phyloP scores from a whole-genome alignment of 2,113 vertebrate species.

The Nestor notabilis region DNA sequence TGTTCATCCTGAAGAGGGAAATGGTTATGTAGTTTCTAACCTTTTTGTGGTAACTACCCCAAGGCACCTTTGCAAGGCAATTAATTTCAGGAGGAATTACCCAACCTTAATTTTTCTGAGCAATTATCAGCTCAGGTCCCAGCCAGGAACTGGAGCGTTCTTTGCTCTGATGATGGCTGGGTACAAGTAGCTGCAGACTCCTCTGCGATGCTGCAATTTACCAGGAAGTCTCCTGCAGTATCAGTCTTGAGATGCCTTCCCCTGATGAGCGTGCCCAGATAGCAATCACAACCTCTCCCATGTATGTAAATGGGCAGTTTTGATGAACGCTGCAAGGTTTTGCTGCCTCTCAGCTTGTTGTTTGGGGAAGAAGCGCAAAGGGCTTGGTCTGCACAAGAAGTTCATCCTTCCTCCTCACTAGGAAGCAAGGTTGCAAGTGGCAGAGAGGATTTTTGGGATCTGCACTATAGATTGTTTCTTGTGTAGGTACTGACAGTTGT shows the following conservation, averaged over 20 bases:
- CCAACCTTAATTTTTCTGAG: constrained; percentile 70
- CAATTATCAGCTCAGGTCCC: constrained; percentile 67
- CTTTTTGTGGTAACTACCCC: background rate
- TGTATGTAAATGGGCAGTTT: background rate
- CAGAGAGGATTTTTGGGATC: background rate
- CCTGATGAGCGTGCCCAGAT: background rate
- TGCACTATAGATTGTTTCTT: background rate
- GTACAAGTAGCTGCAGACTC: constrained; percentile 64
- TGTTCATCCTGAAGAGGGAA: constrained; percentile 6
- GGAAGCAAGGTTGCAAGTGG: background rate
- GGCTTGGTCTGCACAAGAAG: background rate
- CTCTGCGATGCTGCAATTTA: background rate
- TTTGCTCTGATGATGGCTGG: constrained; percentile 5
- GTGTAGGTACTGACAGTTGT: background rate
- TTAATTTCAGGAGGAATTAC: constrained; percentile 64
- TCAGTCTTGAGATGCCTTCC: constrained; percentile 29
- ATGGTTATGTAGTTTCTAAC: background rate
- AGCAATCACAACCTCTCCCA: background rate
- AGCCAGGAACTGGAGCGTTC: constrained; percentile 42
- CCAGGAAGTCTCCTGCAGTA: background rate
- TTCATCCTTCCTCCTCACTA: background rate
- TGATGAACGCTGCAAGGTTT: background rate
- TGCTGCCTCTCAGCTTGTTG: background rate
- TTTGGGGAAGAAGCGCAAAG: background rate
- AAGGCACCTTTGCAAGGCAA: constrained; percentile 26